These are phyloP conservation scores for Meganola albula DNA, from an alignment of 2,888 invertebrate genomes.

Conservation along the genomic window DNA sequence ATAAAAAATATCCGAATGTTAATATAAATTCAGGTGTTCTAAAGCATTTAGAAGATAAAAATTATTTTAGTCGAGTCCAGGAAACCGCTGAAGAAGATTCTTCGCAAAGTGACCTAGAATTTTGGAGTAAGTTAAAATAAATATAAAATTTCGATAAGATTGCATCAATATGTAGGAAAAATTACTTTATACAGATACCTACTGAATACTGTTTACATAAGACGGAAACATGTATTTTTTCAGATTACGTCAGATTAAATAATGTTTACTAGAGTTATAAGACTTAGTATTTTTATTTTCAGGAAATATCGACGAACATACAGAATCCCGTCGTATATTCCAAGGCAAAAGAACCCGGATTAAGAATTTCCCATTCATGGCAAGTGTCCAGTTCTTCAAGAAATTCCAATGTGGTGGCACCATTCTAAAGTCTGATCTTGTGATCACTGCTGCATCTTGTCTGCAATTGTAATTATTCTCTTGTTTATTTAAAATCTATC, in stretches of 20 bases:
- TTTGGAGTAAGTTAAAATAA: constrained; percentile 57
- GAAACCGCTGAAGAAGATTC: no score
- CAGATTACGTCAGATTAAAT: no score
- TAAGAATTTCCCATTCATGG: constrained; percentile 55
- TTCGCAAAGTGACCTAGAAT: constrained; percentile 37
- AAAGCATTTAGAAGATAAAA: constrained; percentile 21
- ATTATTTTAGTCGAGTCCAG: no score
- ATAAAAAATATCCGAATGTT: constrained; percentile 15
- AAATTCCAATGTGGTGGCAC: constrained; percentile 54
- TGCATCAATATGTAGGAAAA: no score
- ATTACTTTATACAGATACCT: no score
- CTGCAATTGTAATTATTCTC: constrained; percentile 55
- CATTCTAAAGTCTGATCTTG: constrained; percentile 52
- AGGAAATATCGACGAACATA: no score
- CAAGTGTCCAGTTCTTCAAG: constrained; percentile 49
- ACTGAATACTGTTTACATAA: no score
- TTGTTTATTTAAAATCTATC: no score
- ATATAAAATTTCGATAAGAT: no score
- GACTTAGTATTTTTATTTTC: no score
- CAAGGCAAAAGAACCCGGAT: constrained; percentile 40
- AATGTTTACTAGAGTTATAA: no score
- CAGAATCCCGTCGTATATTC: constrained; percentile 51
- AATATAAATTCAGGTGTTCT: constrained; percentile 31
- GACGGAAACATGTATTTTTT: no score
- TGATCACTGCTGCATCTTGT: constrained; percentile 60